Evolutionary conservation across 1,140 invertebrate species (phyloP), one percentile per base, ranked within the genome.

Genomic region (Telenomus remus): DNA sequence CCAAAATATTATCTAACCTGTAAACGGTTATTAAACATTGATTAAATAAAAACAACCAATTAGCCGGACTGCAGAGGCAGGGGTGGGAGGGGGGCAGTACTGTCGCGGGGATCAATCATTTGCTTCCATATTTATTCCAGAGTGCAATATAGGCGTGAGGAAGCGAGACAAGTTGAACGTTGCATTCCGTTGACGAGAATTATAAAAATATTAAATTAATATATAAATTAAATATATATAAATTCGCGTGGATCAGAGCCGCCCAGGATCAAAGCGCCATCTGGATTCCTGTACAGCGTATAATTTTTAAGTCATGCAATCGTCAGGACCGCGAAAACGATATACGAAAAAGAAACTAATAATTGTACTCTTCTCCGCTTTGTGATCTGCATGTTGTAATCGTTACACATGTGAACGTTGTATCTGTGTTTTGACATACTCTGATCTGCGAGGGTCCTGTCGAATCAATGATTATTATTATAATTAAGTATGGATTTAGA

Each of bases 231-330:
- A 43, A 66, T 59, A 60, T 69, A 59, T 69, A 56, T 50, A 13
- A 14, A 27, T 39, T 39, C n/a, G n/a, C n/a, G n/a, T 39, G 37
- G 9, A 39, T 27, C 19, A 77, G 76, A 78, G 78, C 65, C 69
- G 63, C 60, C 73, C 70, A 69, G 73, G 65, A 79, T 54, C 39
- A 51, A 74, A 74, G 64, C 74, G 63, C 68, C 81, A 79, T 79
- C 81, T 82, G 74, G 75, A 76, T 83, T 82, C 73, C 79, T 83
- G 81, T 84, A 84, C 76, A 83, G 83, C 83, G 77, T 80, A 57
- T 39, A 39, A 54, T 50, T 14, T 14, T 43, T 43, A 46, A 64
- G 5, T 64, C 57, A 51, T 13, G 10, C 19, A 6, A 27, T 27
- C 19, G 19, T 27, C 19, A 27, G 19, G 19, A 27, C 19, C 46